Evolutionary conservation across 2,888 invertebrate species (phyloP), one percentile per base, ranked within the genome.

Genomic region (Lobophora halterata): DNA sequence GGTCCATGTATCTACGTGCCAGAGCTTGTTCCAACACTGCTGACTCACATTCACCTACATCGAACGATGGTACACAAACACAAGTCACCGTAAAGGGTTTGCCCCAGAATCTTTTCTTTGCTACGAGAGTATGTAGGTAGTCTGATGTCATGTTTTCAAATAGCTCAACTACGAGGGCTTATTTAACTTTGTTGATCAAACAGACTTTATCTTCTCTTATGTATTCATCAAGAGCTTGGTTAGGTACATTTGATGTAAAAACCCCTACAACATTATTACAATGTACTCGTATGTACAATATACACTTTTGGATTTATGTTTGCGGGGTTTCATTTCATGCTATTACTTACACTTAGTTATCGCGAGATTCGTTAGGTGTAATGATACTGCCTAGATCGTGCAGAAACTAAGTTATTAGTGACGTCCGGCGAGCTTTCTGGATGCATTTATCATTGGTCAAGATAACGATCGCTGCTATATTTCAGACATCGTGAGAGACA

Each of bases 401-500:
- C 42, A 19, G 28, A 40, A 41, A 38, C 27, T 24, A 36, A 50
- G 29, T 46, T 35, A 48, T 45, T 42, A 35, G 27, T n/a, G 35
- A 32, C 40, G 36, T 18, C 25, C 21, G 9, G 21, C 29, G 20
- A 43, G 29, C 29, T 25, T 40, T 36, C 39, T 33, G 61, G 58
- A 53, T 65, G 64, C 69, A 79, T 81, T 79, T 77, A 80, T 82
- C 75, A 71, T 55, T 63, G 63, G 55, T 46, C 42, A 26, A 56
- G 78, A 82, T 85, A 69, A 68, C 61, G 61, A 79, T 85, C 75
- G 57, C 39, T 47, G 51, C 63, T 56, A 70, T 65, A 74, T 73
- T 73, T 71, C 70, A 70, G 71, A 65, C 65, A 69, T 71, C 78
- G 79, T 82, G 83, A 79, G 82, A 79, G 79, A 66, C 66, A 66